These are phyloP conservation scores for Rutilus rutilus DNA, from an alignment of 2,113 vertebrate species.

Conservation along the genomic window DNA sequence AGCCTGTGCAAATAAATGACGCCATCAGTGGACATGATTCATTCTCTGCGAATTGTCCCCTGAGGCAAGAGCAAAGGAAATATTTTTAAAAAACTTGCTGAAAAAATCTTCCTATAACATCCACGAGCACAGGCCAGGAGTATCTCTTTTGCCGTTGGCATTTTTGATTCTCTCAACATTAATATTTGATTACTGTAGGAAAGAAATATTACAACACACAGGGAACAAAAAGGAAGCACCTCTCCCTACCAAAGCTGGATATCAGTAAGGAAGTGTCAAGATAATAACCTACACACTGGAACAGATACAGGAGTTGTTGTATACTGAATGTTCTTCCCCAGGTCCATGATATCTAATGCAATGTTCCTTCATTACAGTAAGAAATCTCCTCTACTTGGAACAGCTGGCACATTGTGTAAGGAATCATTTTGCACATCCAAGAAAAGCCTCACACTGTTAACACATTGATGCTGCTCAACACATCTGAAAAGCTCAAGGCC, in stretches of 20 bases:
- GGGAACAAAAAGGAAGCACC: slow-evolving; percentile 45
- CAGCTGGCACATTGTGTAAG: slow-evolving; percentile 40
- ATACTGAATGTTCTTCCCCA: slow-evolving; percentile 34
- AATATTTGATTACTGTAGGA: slow-evolving; percentile 56
- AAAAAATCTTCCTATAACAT: slow-evolving; percentile 19
- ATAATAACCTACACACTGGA: slow-evolving; percentile 15
- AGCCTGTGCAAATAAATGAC: not conserved
- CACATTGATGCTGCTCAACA: slow-evolving; percentile 36
- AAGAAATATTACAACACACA: slow-evolving; percentile 59
- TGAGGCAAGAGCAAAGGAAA: not conserved
- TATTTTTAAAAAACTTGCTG: not conserved
- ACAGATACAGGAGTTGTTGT: slow-evolving; percentile 22
- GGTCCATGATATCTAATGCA: slow-evolving; percentile 44
- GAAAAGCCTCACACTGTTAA: slow-evolving; percentile 52
- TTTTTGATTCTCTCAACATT: slow-evolving; percentile 50
- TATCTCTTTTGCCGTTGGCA: slow-evolving; percentile 33
- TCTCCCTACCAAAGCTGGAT: slow-evolving; percentile 24
- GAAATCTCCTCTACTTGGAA: slow-evolving; percentile 36
- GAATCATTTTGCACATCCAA: slow-evolving; percentile 55
- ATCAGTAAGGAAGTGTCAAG: slow-evolving; percentile 40
- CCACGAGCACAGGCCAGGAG: slow-evolving; percentile 28
- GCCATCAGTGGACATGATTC: not conserved
- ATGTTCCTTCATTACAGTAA: slow-evolving; percentile 45
- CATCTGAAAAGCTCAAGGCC: slow-evolving; percentile 34
- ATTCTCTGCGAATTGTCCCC: not conserved